Evolutionary conservation across 2,888 invertebrate species (phyloP).

Genomic region (Lasioglossum oenotherae): DNA sequence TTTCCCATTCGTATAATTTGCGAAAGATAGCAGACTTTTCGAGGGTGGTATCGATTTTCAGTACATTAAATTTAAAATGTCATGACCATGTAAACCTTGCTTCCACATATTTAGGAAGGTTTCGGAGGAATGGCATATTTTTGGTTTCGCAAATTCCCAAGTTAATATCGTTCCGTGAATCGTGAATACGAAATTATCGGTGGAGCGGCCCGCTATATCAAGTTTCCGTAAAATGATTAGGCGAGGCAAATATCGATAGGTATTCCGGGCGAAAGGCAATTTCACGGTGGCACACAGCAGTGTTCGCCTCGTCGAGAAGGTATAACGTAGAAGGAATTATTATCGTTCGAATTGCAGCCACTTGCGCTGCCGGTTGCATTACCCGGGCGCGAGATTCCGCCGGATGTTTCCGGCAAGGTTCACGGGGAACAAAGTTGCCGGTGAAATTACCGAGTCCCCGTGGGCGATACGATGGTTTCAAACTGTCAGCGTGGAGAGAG

Average conservation of each 20-base stretch:
- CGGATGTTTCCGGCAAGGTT: conserved; percentile 60
- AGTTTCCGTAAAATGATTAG: background rate
- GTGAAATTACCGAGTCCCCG: conserved; percentile 64
- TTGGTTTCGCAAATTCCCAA: background rate
- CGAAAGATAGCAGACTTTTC: too few relatives aligned
- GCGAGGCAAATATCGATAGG: background rate
- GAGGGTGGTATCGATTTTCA: too few relatives aligned
- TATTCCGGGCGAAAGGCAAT: background rate
- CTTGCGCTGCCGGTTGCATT: conserved; percentile 47
- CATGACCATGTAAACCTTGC: too few relatives aligned
- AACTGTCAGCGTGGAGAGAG: conserved; percentile 58
- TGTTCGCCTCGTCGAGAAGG: conserved; percentile 2
- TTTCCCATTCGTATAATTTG: too few relatives aligned
- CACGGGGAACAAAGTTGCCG: conserved; percentile 64
- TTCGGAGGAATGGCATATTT: too few relatives aligned
- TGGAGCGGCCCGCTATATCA: background rate
- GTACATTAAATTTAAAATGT: too few relatives aligned
- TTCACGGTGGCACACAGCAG: conserved; percentile 4
- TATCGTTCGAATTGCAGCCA: conserved; percentile 50
- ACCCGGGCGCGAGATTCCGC: conserved; percentile 56
- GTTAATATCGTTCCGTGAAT: background rate
- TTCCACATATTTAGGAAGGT: too few relatives aligned
- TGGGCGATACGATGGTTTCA: conserved; percentile 65
- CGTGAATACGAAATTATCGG: background rate
- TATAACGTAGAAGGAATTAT: conserved; percentile 47